Conservation (phyloP, 2,113 vertebrate genomes). For the Mobula birostris region DNA sequence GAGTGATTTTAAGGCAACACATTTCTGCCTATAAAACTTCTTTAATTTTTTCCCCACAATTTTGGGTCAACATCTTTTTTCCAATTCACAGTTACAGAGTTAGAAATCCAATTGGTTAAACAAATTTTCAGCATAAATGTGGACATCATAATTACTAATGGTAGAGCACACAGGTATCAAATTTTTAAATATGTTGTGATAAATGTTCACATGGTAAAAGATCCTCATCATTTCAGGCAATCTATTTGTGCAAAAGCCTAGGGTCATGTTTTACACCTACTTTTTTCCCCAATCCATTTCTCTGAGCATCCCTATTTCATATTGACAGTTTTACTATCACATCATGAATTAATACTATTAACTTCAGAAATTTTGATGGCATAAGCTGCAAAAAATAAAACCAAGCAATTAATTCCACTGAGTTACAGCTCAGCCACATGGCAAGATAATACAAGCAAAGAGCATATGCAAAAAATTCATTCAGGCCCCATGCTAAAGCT, state of each 20-base stretch:
- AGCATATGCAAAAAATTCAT: not conserved
- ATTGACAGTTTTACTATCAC: conserved; percentile 21
- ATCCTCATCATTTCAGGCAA: too few species aligned
- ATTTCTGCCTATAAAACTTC: not conserved
- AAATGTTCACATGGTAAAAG: not conserved
- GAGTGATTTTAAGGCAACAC: not conserved
- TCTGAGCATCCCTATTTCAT: not conserved
- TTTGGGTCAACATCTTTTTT: not conserved
- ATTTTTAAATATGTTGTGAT: not conserved
- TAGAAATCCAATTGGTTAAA: not conserved
- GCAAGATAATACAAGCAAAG: not conserved
- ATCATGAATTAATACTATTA: conserved; percentile 16
- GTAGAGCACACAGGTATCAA: not conserved
- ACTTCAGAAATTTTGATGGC: conserved; percentile 9
- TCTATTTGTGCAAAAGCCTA: not conserved
- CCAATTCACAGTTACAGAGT: not conserved
- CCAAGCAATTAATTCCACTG: not conserved
- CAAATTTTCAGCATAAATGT: not conserved
- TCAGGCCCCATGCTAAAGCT: not conserved
- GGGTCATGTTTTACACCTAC: not conserved
- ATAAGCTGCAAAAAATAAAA: conserved; percentile 17
- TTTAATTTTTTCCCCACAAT: not conserved
- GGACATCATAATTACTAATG: not conserved
- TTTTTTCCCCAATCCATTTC: not conserved
- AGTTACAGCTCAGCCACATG: not conserved